Percentiles rank a stretch among this genome's conserved stretches.
Evolutionary conservation across 2,797 vertebrate genomes (phyloP).

Genomic region (Onychomys leucogaster): DNA sequence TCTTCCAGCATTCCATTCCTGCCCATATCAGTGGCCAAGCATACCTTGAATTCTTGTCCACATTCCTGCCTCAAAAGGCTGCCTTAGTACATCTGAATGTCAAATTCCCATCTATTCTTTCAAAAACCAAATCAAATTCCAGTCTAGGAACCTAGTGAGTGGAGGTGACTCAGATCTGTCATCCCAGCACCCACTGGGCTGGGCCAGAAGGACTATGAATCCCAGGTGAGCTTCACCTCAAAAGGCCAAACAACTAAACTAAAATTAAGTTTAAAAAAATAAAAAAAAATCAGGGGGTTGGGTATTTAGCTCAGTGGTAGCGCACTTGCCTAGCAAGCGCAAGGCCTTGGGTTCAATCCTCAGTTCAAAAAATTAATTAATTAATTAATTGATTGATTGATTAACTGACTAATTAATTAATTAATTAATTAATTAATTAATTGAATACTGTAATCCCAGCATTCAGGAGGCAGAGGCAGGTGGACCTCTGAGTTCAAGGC

Average conservation of each 20-base stretch:
- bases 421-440: too few species aligned
- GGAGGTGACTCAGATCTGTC: neutral
- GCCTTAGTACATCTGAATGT: neutral
- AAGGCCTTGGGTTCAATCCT: too few species aligned
- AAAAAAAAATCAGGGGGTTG: too few species aligned
- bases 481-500: too few species aligned
- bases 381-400: too few species aligned
- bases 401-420: too few species aligned
- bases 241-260: neutral
- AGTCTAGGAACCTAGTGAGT: neutral
- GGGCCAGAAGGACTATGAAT: neutral
- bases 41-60: neutral
- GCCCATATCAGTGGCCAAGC: neutral
- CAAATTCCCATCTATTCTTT: conserved; percentile 12
- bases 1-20: neutral
- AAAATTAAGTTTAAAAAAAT: neutral
- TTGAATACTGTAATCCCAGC: too few species aligned
- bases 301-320: too few species aligned
- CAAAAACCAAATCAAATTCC: neutral
- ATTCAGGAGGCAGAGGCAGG: too few species aligned
- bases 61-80: neutral
- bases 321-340: too few species aligned
- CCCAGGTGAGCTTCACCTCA: neutral
- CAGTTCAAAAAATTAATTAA: too few species aligned
- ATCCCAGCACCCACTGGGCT: neutral